Conservation (phyloP, 2,113 vertebrate genomes). For the Psilopsiagon aymara region DNA sequence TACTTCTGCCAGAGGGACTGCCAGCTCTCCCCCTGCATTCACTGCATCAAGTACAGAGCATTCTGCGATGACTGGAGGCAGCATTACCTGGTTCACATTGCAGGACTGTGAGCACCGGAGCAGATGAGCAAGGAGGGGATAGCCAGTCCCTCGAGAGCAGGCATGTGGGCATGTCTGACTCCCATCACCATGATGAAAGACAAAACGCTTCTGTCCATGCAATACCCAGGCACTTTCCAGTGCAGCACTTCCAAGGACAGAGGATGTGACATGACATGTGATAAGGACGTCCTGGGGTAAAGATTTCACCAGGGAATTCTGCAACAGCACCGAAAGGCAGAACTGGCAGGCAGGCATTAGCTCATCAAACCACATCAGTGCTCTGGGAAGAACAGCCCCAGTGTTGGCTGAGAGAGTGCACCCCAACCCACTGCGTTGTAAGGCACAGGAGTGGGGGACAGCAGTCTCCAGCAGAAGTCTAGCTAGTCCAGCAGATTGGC, state of each 20-base stretch:
- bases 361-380: not conserved
- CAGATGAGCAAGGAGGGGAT: not conserved
- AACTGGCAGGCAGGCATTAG: not conserved
- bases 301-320: not conserved
- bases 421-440: not conserved
- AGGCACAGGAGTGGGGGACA: not conserved
- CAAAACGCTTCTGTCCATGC: not conserved
- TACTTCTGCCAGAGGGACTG: constrained; percentile 15
- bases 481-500: not conserved
- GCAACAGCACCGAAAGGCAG: not conserved
- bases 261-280: not conserved
- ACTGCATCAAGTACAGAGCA: not conserved
- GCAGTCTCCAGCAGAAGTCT: not conserved
- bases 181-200: not conserved
- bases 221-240: not conserved
- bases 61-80: not conserved
- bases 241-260: not conserved
- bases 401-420: rapidly evolving
- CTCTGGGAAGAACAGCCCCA: not conserved
- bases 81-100: not conserved
- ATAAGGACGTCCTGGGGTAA: not conserved
- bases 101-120: rapidly evolving
- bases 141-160: not conserved
- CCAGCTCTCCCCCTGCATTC: not conserved
- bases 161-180: not conserved